Conservation (phyloP, 2,888 invertebrate species). For the Tipula unca region DNA sequence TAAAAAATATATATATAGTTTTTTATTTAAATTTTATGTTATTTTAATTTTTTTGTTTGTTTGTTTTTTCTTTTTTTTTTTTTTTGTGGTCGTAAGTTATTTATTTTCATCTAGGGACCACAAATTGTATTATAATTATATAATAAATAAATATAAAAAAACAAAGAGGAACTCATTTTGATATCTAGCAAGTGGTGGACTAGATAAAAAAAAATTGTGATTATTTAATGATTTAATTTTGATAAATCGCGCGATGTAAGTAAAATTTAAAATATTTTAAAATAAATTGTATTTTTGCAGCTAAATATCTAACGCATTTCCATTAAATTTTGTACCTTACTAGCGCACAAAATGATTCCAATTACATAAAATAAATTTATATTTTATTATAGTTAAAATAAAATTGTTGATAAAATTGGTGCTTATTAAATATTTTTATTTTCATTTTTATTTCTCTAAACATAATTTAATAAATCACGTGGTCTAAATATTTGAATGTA, state of each 20-base stretch:
- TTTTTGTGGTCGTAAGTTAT: neutral
- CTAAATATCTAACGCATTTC: neutral
- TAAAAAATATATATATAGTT: constrained; percentile 2
- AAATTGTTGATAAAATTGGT: neutral
- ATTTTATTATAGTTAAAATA: neutral
- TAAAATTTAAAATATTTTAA: neutral
- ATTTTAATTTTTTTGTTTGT: neutral
- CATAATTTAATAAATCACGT: neutral
- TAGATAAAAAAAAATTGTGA: neutral
- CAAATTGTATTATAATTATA: neutral
- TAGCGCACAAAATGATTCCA: neutral
- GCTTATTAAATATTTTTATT: neutral
- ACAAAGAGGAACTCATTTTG: neutral
- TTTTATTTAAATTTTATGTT: neutral
- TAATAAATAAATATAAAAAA: neutral
- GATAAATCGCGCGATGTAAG: neutral
- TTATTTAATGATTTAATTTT: neutral
- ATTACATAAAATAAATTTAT: neutral
- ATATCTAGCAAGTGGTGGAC: neutral
- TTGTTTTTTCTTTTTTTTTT: neutral
- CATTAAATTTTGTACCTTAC: neutral
- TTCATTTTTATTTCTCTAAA: neutral
- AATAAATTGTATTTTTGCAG: neutral
- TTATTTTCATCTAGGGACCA: neutral
- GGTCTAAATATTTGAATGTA: neutral